phyloP scores from a whole-genome alignment of 2,113 vertebrate species.

The Mystacornis crossleyi region DNA sequence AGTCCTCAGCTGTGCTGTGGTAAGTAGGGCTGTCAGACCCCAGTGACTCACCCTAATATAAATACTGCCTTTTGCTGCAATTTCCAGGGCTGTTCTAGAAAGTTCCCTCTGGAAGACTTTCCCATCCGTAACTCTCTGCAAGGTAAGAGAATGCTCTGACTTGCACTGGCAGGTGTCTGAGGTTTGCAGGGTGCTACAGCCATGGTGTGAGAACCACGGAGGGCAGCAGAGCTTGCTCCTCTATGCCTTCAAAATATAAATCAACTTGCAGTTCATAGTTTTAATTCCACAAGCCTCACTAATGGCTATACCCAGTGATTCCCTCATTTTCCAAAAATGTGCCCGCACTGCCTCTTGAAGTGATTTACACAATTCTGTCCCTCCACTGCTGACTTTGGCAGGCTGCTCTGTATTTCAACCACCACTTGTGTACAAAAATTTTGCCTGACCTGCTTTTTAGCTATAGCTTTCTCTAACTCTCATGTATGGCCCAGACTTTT shows the following conservation, averaged over 20 bases:
- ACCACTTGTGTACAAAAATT: conserved; percentile 43
- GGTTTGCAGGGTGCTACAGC: not conserved
- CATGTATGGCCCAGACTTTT: not conserved
- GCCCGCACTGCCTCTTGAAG: conserved; percentile 39
- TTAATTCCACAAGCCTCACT: conserved; percentile 61
- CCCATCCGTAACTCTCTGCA: not conserved
- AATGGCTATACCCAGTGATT: conserved; percentile 70
- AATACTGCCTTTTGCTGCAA: not conserved
- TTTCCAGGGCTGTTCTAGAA: not conserved
- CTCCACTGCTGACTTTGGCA: conserved; percentile 74
- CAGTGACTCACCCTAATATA: not conserved
- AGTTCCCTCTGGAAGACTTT: not conserved
- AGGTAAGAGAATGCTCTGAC: not conserved
- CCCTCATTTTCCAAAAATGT: conserved; percentile 74
- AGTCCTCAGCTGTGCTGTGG: not conserved
- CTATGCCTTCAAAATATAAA: conserved; percentile 41
- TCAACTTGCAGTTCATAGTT: conserved; percentile 47
- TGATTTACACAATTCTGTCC: conserved; percentile 66
- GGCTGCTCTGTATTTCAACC: conserved; percentile 5
- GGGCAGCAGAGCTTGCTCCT: conserved; percentile 1
- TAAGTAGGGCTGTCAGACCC: not conserved
- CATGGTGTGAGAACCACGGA: not conserved
- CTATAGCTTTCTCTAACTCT: not conserved
- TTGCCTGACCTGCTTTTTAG: conserved; percentile 51
- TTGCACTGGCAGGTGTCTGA: not conserved